Conservation (phyloP, 2,888 invertebrate genomes). For the Lutraria lutraria region DNA sequence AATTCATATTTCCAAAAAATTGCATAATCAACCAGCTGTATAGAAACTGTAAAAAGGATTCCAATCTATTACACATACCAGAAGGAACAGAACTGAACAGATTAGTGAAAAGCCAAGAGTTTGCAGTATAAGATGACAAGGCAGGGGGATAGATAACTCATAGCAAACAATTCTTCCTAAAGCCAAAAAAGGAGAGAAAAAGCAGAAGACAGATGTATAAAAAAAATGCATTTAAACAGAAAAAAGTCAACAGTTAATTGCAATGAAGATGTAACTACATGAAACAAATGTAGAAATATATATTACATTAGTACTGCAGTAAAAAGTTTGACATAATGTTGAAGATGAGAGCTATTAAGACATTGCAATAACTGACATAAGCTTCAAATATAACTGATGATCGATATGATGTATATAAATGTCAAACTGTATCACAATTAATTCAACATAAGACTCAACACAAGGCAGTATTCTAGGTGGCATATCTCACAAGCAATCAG, state of each 20-base stretch:
- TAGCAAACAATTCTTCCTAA: not conserved
- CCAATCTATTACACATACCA: not conserved
- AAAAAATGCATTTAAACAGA: too few species aligned
- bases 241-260: not conserved
- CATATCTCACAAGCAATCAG: slow-evolving; percentile 12
- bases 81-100: not conserved
- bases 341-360: not conserved
- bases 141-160: not conserved
- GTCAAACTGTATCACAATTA: not conserved
- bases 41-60: not conserved
- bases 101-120: not conserved
- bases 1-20: not conserved
- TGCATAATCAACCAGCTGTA: not conserved
- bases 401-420: not conserved
- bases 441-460: not conserved
- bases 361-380: not conserved
- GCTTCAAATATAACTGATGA: not conserved
- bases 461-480: not conserved
- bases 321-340: not conserved
- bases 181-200: not conserved
- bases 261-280: not conserved
- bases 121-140: not conserved
- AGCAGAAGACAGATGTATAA: not conserved
- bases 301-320: not conserved
- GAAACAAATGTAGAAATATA: not conserved